phyloP scores from a whole-genome alignment of 2,888 invertebrate genomes.

The Mimumesa dahlbomi region DNA sequence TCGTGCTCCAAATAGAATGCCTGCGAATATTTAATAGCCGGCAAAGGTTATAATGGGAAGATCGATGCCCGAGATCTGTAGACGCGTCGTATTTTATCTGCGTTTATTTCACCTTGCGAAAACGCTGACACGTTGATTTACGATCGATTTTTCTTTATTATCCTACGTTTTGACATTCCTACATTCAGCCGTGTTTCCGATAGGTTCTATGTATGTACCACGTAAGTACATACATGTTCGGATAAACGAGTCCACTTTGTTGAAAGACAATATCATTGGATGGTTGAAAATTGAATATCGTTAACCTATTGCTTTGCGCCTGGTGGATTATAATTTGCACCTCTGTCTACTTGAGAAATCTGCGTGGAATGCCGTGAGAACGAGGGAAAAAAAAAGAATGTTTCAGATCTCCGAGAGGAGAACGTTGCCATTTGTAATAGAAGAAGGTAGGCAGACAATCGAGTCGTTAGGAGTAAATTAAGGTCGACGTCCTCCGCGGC shows the following conservation, averaged over 20 bases:
- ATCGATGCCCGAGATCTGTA: too few relatives aligned
- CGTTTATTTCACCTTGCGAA: too few relatives aligned
- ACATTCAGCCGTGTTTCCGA: too few relatives aligned
- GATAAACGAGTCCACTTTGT: too few relatives aligned
- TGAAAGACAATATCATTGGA: too few relatives aligned
- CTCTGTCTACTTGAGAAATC: constrained; percentile 28
- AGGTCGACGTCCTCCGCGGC: constrained; percentile 55
- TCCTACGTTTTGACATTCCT: too few relatives aligned
- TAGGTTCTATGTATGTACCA: too few relatives aligned
- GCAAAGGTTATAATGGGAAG: too few relatives aligned
- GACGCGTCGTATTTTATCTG: too few relatives aligned
- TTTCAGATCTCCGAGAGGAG: constrained; percentile 25
- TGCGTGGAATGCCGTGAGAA: constrained; percentile 47
- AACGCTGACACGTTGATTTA: too few relatives aligned
- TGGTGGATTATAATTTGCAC: constrained; percentile 37
- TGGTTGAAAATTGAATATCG: neutral
- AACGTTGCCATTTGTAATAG: constrained; percentile 48
- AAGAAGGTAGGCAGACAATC: constrained; percentile 56
- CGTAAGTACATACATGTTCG: too few relatives aligned
- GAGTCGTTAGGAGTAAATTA: constrained; percentile 52
- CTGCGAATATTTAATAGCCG: neutral
- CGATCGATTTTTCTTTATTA: too few relatives aligned
- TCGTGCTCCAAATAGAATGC: constrained; percentile 28
- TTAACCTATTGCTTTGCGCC: constrained; percentile 22
- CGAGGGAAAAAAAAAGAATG: constrained; percentile 28